Evolutionary conservation across 2,888 invertebrate species (phyloP), one percentile per base, ranked within the genome.

Genomic region (Lithosia quadra): DNA sequence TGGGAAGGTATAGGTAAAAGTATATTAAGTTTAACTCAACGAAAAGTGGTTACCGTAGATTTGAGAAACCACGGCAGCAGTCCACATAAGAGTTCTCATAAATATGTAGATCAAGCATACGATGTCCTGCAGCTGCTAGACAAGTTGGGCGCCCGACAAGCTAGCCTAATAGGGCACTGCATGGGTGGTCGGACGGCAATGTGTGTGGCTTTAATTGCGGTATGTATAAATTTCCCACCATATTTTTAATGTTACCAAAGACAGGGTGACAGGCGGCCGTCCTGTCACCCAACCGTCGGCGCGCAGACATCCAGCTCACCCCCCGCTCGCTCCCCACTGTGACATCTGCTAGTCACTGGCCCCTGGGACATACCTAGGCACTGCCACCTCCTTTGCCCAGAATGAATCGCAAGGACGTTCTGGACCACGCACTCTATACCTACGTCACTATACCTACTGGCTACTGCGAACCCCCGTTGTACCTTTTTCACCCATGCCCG

Each of bases 51-150:
- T 58, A 95, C 97, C 0, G 95, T 99, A n/a, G 99, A 99, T 93
- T 96, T 97, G 8, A 96, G 99, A 86, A 99, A 99, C 92, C 99
- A 99, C 91, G 99, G 99, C 0, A 97, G 97, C 66, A 99, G 99
- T 84, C 98, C 98, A 0, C 98, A 98, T 84, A 91, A 95, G 0
- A 81, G 90, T 1, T 95, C 96, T 0, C 97, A 98, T 91, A 96
- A 95, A 28, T 99, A 98, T 85, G 90, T 95, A 11, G 95, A 96
- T 57, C 96, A 99, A 95, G 96, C 97, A 0, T 95, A 94, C 67
- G 99, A 99, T 91, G 85, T 99, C 5, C 88, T 95, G 13, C 85
- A 94, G 9, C 92, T 98, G 58, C 90, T 97, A 78, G 90, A 96
- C 61, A 96, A 96, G 73, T 88, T 96, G 57, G 88, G 93, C 0